Base-by-base conservation (phyloP, 2,888 invertebrate species). In the Diarsia brunnea region DNA sequence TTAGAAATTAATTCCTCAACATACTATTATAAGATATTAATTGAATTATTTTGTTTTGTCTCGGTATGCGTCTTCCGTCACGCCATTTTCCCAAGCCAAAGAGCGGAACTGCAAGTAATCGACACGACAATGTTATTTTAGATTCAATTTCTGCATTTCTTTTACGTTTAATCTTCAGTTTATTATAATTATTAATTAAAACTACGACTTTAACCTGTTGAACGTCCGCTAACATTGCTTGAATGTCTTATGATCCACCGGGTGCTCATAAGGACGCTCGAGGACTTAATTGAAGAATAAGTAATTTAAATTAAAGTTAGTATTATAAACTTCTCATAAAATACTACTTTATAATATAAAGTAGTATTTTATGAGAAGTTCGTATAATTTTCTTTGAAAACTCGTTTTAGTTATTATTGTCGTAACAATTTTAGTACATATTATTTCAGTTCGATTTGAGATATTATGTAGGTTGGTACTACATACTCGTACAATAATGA, bases 21-120 rank as follows among this genome's bases (percentile, higher is more conserved):
- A 38, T 38, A 38, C 38, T 38, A 38, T 63, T 63, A 31, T 31
- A 24, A 49, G 24, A 61, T 21, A 45, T 38, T 7, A 8, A n/a
- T 49, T 14, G 2, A 55, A 51, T 51, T 27, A 72, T 67, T 69
- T 63, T 27, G 38, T 60, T 64, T 60, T 74, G 58, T 63, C 55
- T 70, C 38, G 79, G 65, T 61, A 73, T 76, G 80, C 69, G 61
- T 51, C 27, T 72, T 55, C 70, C 77, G 82, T 77, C 77, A 84
- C 82, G 82, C 82, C 51, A 76, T 76, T 84, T 82, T 66, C 16
- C 58, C 58, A 24, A 60, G 63, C 31, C 63, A 84, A 77, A 69
- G 16, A 81, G 77, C 82, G 84, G 81, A 83, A 83, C 84, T 77
- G 21, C n/a, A 51, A 31, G 47, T 43, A 61, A 60, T 53, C 11